Evolutionary conservation across 2,113 vertebrate species (phyloP), one percentile per base, ranked within the genome.

Genomic region (Aspiorhynchus laticeps): DNA sequence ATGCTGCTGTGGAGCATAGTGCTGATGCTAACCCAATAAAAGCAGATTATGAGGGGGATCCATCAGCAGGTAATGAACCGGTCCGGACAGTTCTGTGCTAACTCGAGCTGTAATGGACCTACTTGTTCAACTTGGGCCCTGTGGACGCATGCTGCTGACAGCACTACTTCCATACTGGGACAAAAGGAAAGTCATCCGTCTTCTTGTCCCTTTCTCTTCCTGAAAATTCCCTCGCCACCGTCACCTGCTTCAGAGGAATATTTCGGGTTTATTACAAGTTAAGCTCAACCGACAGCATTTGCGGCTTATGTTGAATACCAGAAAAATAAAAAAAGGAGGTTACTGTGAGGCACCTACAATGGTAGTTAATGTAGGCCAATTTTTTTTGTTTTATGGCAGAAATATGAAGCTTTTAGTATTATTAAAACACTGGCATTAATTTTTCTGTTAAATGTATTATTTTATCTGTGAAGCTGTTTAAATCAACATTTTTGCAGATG

Each of bases 71-170:
- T 86, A 85, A 90, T 28, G 89, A 71, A 88, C 75, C 89, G 90
- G 56, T 90, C 94, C 91, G 91, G 81, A 91, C 88, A 86, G 86
- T 84, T 87, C 3, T 6, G 21, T 92, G 91, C 90, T 85, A 75
- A 89, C 78, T 65, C 89, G 74, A 73, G 86, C 59, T 91, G 0
- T 92, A 91, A 91, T 83, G 89, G 86, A 69, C 90, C 84, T 75
- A 88, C 92, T 91, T 91, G 63, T 89, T 92, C 85, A 46, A 76
- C 67, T 36, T 61, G n/a, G 63, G 69, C 87, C 85, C 83, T 38
- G 63, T 74, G 78, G 89, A 88, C 26, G 38, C 38, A 2, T 71
- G 89, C 43, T 86, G 80, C 53, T 85, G 86, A 86, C 83, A 77
- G 80, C 6, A 21, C 33, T 71, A 76, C 81, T 84, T 84, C 28